Base-by-base conservation (phyloP, 2,797 vertebrate species). In the Borostomias antarcticus region DNA sequence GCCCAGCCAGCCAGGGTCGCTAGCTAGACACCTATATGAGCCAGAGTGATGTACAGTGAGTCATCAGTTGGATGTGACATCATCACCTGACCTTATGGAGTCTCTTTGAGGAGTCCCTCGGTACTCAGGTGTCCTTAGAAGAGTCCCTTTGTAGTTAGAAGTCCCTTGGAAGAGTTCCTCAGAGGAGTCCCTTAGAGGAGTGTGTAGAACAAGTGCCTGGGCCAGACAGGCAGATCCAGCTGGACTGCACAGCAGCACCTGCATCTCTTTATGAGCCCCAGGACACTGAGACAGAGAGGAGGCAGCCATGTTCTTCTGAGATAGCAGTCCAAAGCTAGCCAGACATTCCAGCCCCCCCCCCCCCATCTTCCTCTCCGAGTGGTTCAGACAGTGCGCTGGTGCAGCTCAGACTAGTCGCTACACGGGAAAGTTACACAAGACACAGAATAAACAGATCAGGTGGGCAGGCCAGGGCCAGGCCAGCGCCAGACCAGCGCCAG, bases 341-440 rank as follows among this genome's bases (percentile, higher is more conserved):
- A 54, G 7, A n/a, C 48, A 26, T 33, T 43, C 30, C 45, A 52
- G 47, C 47, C 25, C 3, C 40, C n/a, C 40, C n/a, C 40, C n/a
- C 7, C 5, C 40, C n/a, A 17, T 40, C 8, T 40, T 63, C 50
- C 62, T 25, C 51, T 30, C n/a, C 40, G 40, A 45, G 15, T 5
- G n/a, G 40, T 45, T 45, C 4, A 45, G 15, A 19, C 50, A 13
- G 13, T 5, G 25, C 5, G 1, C 71, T 21, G 53, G 68, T 73
- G 68, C 76, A 23, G 66, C 75, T 74, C 78, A 61, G 66, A 25
- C 69, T 21, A 37, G 66, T 7, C 59, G 51, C 72, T 11, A 59
- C 82, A 73, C 81, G 82, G 82, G 81, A 87, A 85, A 82, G 82
- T 82, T 72, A 86, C 83, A 87, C 82, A 79, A 72, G 75, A 70